Conservation (phyloP, 2,797 vertebrate genomes). For the Zalophus californianus region DNA sequence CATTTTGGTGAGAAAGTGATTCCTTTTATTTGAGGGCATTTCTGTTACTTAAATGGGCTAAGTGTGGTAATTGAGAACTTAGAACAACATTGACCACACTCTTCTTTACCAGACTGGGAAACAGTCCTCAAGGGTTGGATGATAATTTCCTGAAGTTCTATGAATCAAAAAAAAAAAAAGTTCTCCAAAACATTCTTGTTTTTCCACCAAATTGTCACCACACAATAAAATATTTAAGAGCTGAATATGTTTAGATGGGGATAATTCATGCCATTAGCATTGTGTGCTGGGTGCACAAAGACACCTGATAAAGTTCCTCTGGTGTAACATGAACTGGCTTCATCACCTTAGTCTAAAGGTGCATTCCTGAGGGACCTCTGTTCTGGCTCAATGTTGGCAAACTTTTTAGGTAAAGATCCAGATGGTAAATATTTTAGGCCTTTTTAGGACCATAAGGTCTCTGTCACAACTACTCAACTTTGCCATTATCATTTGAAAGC, state of each 20-base stretch:
- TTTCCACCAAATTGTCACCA: neutral
- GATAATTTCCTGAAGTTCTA: neutral
- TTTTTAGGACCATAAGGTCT: neutral
- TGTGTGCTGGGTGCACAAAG: rapidly evolving
- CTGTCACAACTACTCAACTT: neutral
- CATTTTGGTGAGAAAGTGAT: neutral
- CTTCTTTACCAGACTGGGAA: neutral
- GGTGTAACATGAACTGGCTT: neutral
- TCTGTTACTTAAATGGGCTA: neutral
- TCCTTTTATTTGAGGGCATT: neutral
- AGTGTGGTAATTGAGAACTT: neutral
- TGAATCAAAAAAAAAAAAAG: neutral
- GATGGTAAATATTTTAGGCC: neutral
- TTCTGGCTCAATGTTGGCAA: neutral
- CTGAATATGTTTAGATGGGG: neutral
- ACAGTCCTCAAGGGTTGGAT: neutral
- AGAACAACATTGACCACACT: neutral
- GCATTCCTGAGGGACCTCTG: neutral
- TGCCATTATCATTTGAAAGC: neutral
- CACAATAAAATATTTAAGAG: neutral
- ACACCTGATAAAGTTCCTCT: neutral
- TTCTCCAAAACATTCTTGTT: neutral
- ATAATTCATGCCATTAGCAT: neutral
- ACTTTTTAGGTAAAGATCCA: neutral
- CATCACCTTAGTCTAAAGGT: neutral